Evolutionary conservation across 2,797 vertebrate species (phyloP), one percentile per base, ranked within the genome.

Genomic region (Nyctalus aviator): DNA sequence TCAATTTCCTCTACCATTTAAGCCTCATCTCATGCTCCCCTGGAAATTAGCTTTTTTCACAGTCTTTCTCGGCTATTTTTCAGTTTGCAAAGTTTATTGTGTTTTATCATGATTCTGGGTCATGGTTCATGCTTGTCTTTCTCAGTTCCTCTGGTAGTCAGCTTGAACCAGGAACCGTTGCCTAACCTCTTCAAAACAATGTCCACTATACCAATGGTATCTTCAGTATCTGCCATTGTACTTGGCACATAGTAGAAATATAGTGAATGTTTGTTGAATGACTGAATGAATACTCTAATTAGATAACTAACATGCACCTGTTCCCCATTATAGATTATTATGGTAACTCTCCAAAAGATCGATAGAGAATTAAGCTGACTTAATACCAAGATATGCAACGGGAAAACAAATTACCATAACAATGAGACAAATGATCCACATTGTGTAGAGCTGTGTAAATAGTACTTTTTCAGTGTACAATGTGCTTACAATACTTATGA

Each of bases 341-440:
- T 75, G 14, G 0, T 86, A 83, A 69, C 14, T 78, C 11, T 95
- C 37, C 3, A 85, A 78, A 94, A 69, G 18, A 14, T 35, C 79
- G n/a, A 53, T 23, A 89, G 30, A 91, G 9, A 93, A 89, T 71
- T 59, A 84, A 46, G n/a, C 46, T 84, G 66, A 84, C 78, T 93
- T 84, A 48, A 21, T 72, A 48, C 21, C 50, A 76, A 66, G 3
- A 83, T 90, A 25, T 44, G 68, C 23, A 76, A 41, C 30, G 66
- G 66, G 62, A 93, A 93, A 79, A 79, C 37, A 79, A 73, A 44
- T 79, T 84, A 75, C 12, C 48, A 89, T 73, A 86, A 53, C 41
- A 92, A 41, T 85, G 64, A 89, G 44, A 79, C n/a, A 86, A 88
- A 75, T 89, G 13, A 75, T 59, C 37, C 21, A 48, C 27, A 62